Base-by-base conservation (phyloP, 2,888 invertebrate genomes). In the Trissoscelio sp. region DNA sequence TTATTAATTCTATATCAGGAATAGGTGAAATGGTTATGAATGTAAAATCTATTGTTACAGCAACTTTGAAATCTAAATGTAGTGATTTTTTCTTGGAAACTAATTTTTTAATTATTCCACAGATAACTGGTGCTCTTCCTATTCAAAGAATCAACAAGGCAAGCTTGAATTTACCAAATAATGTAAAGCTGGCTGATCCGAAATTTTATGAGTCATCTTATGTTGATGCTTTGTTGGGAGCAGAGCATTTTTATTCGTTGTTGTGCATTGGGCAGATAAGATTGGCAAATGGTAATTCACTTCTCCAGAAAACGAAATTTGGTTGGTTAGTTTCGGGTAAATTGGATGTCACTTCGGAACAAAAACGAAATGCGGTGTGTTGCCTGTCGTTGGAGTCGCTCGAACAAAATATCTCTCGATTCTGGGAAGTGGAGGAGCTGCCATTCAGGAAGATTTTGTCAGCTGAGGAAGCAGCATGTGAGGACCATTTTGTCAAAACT, bases 351-450 rank as follows among this genome's bases (percentile, higher is more conserved):
- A 1, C 11, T 4, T 11, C 9, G 0, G 9, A 51, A 20, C n/a
- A n/a, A n/a, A 3, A 5, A 14, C 7, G n/a, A 9, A 4, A 12
- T 3, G 6, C 20, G 24, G 51, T 64, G 3, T 51, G 42, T 28
- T 55, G 55, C 6, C n/a, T 67, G 2, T 67, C 70, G 34, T 9
- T 42, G 48, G 53, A 16, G 16, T 34, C 39, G 16, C 51, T 77
- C 5, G 67, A 67, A 4, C 1, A 7, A 1, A 51, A 20, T 4
- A 2, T 67, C 1, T 28, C 48, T 3, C 48, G 51, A 39, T 85
- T 87, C 82, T 86, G 85, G 87, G 69, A 83, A 60, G 46, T 85
- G 6, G 86, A 88, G 72, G 85, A 85, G 64, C 12, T 83, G 31
- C 75, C 82, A 34, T 5, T 31, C 12, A 60, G 51, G 22, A 67